phyloP scores from a whole-genome alignment of 2,113 vertebrate species.

The Cynopterus brachyotis region DNA sequence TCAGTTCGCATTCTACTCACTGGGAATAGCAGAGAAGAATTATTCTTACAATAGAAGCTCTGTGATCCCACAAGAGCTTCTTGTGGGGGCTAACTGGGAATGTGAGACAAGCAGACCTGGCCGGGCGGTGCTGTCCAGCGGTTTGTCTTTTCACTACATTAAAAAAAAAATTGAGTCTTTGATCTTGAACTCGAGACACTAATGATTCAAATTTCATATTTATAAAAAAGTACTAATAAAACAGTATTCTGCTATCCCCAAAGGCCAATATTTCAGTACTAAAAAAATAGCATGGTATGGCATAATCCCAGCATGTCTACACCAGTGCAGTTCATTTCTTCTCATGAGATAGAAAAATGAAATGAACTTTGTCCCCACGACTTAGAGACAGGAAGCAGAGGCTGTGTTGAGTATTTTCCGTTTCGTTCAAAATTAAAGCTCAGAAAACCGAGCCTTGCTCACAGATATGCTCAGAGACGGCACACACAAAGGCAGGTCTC shows the following conservation, averaged over 20 bases:
- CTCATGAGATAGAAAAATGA: not conserved
- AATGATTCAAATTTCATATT: not conserved
- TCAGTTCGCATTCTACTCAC: not conserved
- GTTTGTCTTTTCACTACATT: not conserved
- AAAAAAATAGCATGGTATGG: not conserved
- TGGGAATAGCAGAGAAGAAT: not conserved
- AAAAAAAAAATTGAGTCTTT: conserved; percentile 5
- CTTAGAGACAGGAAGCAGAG: not conserved
- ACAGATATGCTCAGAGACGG: not conserved
- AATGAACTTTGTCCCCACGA: not conserved
- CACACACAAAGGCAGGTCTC: conserved; percentile 38
- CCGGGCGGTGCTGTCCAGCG: too few species aligned
- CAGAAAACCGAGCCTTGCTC: not conserved
- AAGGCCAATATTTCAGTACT: not conserved
- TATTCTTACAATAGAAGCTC: not conserved
- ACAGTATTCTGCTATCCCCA: not conserved
- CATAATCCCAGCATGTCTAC: not conserved
- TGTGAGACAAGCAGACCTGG: fast-evolving
- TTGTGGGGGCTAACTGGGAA: not conserved
- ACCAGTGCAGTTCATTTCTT: not conserved
- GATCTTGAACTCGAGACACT: not conserved
- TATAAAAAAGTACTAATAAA: not conserved
- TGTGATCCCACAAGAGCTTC: not conserved
- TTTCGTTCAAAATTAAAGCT: conserved; percentile 44
- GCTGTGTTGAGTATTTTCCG: conserved; percentile 11